phyloP scores from a whole-genome alignment of 2,113 vertebrate genomes.

The Rhinolophus sinicus region DNA sequence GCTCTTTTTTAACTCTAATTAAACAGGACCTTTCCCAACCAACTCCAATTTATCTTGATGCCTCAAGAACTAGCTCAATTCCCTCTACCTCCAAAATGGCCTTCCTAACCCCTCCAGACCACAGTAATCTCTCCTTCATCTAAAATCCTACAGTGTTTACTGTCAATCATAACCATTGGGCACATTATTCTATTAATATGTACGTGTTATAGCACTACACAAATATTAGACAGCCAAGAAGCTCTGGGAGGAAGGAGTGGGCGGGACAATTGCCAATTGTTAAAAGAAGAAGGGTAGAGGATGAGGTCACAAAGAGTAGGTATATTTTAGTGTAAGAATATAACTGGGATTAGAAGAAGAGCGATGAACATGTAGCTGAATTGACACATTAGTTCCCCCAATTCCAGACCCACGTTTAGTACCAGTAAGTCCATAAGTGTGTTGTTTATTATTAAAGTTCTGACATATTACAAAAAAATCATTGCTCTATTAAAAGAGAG shows the following conservation, averaged over 20 bases:
- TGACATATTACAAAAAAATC: background rate
- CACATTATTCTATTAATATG: background rate
- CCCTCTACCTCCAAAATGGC: background rate
- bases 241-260: background rate
- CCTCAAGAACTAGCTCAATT: background rate
- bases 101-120: background rate
- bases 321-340: background rate
- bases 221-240: background rate
- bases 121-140: background rate
- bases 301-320: background rate
- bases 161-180: background rate
- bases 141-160: background rate
- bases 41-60: background rate
- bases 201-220: background rate
- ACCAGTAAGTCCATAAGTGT: background rate
- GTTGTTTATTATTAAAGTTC: slow-evolving; percentile 20
- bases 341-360: background rate
- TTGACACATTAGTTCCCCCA: background rate
- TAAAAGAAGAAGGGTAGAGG: background rate
- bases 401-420: background rate
- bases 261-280: background rate
- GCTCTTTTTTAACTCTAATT: background rate
- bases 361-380: background rate
- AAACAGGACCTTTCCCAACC: background rate
- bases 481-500: background rate